Base-by-base conservation (phyloP, 2,888 invertebrate species). In the Coremacera marginata region DNA sequence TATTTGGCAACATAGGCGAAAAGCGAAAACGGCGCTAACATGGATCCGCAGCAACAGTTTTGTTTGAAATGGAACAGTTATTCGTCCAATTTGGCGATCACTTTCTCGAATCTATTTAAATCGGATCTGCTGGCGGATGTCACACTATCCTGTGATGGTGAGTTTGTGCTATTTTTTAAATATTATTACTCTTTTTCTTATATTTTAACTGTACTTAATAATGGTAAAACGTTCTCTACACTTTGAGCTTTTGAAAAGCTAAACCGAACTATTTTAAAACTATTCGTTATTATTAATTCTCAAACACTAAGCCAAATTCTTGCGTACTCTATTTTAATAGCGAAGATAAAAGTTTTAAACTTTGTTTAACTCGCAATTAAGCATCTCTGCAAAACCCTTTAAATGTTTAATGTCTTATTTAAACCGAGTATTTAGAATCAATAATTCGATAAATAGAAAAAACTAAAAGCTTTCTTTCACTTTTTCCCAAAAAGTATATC, bases 31-130 rank as follows among this genome's bases (percentile, higher is more conserved):
- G 34, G 55, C 73, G 44, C 22, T 57, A 74, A 65, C 91, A 96
- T 96, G 96, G 96, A 96, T 93, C 94, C 95, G 90, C 96, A 96
- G 92, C 96, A 96, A 91, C 96, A 96, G 92, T 96, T 96, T 92
- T 96, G 96, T 92, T 93, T 96, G 88, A 96, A 96, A 93, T 96
- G 96, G 96, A 96, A 96, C 93, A 96, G 96, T 92, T 96, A 96
- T 91, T 96, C 96, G 90, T 95, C 95, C 88, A 96, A 96, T 92
- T 92, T 96, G 91, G 96, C 96, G 86, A 95, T 95, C 86, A 95
- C 96, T 86, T 96, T 96, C 91, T 95, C 96, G 88, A 96, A 95
- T 91, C 92, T 96, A 89, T 96, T 96, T 93, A 96, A 96, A 92
- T 96, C 96, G 89, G 96, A 96, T 92, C 95, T 95, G 90, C 92